Percentiles rank a stretch among this genome's conserved stretches.
Conservation (phyloP, 2,888 invertebrate species). For the Eulithis testata region DNA sequence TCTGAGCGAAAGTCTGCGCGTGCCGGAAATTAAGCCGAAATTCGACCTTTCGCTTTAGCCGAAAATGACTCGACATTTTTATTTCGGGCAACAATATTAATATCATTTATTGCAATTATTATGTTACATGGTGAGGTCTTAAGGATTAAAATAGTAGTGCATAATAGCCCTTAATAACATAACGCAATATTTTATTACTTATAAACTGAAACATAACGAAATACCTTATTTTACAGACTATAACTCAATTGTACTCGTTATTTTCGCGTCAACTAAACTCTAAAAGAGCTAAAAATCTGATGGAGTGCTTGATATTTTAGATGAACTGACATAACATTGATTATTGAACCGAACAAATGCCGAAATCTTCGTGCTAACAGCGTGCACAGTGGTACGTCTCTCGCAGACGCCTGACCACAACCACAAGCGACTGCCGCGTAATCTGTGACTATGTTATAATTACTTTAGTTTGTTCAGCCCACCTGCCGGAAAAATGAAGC, state of each 20-base stretch:
- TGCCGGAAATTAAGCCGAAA: slow-evolving; percentile 11
- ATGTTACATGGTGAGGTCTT: no score
- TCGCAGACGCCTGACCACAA: slow-evolving; percentile 28
- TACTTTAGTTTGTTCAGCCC: slow-evolving; percentile 25
- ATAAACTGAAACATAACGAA: no score
- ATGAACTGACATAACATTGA: neutral
- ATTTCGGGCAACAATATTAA: neutral
- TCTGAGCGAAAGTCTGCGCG: neutral
- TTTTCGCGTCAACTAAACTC: no score
- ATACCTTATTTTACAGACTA: no score
- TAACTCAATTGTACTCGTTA: no score
- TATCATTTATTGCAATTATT: no score
- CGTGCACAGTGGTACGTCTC: slow-evolving; percentile 11
- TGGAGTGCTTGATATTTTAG: neutral
- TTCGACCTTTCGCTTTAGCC: slow-evolving; percentile 3
- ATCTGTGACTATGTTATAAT: slow-evolving; percentile 26
- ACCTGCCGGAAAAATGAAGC: slow-evolving; percentile 18
- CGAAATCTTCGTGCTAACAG: slow-evolving; percentile 1
- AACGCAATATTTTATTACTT: no score
- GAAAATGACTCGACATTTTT: neutral
- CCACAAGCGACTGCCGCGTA: slow-evolving; percentile 11
- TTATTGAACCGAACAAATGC: neutral
- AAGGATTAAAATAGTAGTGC: no score
- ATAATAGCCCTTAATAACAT: no score
- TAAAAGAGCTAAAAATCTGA: no score